A percentile compares a stretch with the other conserved stretches of the same genome.
Conservation (phyloP, 2,888 invertebrate species). For the Rhagonycha fulva region DNA sequence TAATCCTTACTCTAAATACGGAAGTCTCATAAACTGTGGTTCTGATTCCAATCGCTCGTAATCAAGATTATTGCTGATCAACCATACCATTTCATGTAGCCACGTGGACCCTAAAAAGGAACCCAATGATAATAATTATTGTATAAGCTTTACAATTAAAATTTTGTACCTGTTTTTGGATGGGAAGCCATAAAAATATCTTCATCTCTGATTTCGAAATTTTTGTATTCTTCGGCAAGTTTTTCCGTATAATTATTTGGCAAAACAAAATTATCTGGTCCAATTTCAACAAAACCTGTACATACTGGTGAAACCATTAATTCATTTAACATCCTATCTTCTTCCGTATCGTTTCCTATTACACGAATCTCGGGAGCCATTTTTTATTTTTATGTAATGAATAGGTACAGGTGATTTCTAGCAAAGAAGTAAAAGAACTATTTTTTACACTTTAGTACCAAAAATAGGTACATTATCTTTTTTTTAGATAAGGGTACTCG, state of each 20-base stretch:
- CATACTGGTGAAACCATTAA: background rate
- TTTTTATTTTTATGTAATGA: background rate
- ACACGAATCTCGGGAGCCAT: background rate
- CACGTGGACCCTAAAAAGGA: conserved; percentile 70
- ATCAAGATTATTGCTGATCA: conserved; percentile 66
- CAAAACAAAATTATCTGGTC: background rate
- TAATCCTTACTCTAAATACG: conserved; percentile 66
- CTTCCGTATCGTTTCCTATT: background rate
- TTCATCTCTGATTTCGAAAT: conserved; percentile 56
- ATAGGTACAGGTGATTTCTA: background rate
- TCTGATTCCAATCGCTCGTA: conserved; percentile 61
- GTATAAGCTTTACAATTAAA: background rate
- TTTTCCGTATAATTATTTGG: background rate
- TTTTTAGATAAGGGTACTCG: too few species aligned
- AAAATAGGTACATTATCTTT: too few species aligned
- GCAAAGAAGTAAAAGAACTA: too few species aligned
- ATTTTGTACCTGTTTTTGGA: conserved; percentile 59
- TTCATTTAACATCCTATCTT: background rate
- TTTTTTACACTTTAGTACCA: too few species aligned
- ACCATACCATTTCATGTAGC: conserved; percentile 77
- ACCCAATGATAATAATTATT: background rate
- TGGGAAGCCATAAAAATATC: conserved; percentile 61
- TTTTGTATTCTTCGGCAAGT: conserved; percentile 49
- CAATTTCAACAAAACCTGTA: background rate
- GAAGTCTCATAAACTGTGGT: conserved; percentile 64